phyloP scores from a whole-genome alignment of 2,888 invertebrate genomes.

The Zygothrica quintamaculata region DNA sequence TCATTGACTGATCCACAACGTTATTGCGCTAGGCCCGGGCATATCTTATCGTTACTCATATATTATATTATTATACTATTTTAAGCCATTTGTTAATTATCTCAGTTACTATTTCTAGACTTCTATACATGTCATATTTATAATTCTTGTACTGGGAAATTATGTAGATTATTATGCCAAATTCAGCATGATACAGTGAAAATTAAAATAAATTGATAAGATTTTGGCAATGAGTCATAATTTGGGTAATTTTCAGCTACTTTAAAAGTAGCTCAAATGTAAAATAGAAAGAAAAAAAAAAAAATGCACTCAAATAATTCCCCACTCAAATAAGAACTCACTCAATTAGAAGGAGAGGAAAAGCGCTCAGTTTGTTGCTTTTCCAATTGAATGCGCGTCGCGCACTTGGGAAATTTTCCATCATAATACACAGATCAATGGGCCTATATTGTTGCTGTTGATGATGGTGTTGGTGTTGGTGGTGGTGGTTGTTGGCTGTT shows the following conservation, averaged over 20 bases:
- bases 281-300: too few species aligned
- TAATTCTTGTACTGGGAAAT: background rate
- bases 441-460: slow-evolving; percentile 38
- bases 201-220: slow-evolving; percentile 47
- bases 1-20: too few species aligned
- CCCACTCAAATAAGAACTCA: slow-evolving; percentile 28
- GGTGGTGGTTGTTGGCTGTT: slow-evolving; percentile 45
- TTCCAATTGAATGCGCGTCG: slow-evolving; percentile 51
- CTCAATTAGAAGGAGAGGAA: slow-evolving; percentile 9
- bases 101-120: background rate
- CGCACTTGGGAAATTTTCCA: slow-evolving; percentile 57
- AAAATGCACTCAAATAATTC: slow-evolving; percentile 41
- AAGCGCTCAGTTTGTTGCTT: slow-evolving; percentile 41
- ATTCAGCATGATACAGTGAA: slow-evolving; percentile 47
- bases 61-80: slow-evolving; percentile 21
- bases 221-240: slow-evolving; percentile 41
- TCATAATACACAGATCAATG: slow-evolving; percentile 45
- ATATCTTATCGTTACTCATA: slow-evolving; percentile 5
- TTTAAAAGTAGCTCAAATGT: slow-evolving; percentile 41
- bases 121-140: background rate
- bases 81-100: background rate
- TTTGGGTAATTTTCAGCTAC: background rate
- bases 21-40: slow-evolving; percentile 2
- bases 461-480: slow-evolving; percentile 41
- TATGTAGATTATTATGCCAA: slow-evolving; percentile 30